Evolutionary conservation across 2,797 vertebrate genomes (phyloP).

Genomic region (Bovichtus diacanthus): DNA sequence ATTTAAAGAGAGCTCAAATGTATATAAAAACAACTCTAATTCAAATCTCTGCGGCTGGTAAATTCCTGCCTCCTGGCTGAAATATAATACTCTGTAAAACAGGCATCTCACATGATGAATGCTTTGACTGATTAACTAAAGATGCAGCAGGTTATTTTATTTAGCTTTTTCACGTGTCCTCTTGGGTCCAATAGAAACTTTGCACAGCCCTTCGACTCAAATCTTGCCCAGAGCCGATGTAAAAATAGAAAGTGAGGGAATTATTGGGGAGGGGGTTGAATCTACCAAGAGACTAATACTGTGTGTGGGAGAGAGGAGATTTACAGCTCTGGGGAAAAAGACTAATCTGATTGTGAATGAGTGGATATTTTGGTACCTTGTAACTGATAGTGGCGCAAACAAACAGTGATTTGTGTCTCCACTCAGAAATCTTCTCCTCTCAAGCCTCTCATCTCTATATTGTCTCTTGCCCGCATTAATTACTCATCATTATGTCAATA

Average conservation of each 20-base stretch:
- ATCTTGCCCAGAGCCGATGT: slow-evolving; percentile 8
- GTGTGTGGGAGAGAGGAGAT: neutral
- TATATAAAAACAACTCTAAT: slow-evolving; percentile 26
- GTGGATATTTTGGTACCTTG: slow-evolving; percentile 4
- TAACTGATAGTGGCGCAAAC: neutral
- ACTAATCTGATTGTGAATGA: slow-evolving; percentile 11
- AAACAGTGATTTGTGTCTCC: neutral
- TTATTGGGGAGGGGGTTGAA: neutral
- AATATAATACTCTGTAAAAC: slow-evolving; percentile 22
- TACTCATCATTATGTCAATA: neutral
- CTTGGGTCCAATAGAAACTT: slow-evolving; percentile 30
- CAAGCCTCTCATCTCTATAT: neutral
- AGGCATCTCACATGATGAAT: slow-evolving; percentile 1
- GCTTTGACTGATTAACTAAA: slow-evolving; percentile 7
- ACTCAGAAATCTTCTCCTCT: neutral
- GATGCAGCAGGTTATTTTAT: slow-evolving; percentile 49
- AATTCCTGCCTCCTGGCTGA: slow-evolving; percentile 23
- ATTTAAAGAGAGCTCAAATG: slow-evolving; percentile 29
- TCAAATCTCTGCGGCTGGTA: slow-evolving; percentile 21
- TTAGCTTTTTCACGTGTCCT: slow-evolving; percentile 11
- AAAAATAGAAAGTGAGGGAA: slow-evolving; percentile 35
- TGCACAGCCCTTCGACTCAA: slow-evolving; percentile 15
- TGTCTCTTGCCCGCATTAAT: neutral
- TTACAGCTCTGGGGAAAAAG: neutral
- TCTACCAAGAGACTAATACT: neutral